Evolutionary conservation across 2,113 vertebrate genomes (phyloP).

Genomic region (Stercorarius parasiticus): DNA sequence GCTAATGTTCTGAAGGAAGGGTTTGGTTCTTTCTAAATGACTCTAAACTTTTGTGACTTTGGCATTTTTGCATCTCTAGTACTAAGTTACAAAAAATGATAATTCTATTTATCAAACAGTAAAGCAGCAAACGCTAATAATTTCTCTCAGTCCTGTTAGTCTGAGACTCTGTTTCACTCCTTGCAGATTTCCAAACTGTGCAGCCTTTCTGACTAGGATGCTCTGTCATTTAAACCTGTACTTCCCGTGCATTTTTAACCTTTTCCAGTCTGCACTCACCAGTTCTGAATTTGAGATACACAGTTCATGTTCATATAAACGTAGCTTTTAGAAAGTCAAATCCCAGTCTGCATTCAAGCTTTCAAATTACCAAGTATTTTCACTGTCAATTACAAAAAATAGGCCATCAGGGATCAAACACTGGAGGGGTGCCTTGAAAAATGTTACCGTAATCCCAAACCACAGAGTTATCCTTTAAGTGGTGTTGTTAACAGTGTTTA

Average conservation of each 20-base stretch:
- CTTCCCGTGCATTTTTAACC: background rate
- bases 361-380: background rate
- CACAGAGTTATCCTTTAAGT: background rate
- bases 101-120: background rate
- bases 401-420: background rate
- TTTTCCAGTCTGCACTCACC: background rate
- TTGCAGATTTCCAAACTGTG: background rate
- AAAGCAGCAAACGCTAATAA: background rate
- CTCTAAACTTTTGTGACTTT: background rate
- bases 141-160: background rate
- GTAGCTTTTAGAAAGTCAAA: background rate
- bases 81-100: background rate
- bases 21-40: background rate
- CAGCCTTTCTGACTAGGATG: background rate
- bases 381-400: background rate
- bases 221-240: background rate
- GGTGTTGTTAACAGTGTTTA: background rate
- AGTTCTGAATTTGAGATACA: background rate
- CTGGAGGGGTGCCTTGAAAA: background rate
- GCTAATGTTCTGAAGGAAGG: background rate
- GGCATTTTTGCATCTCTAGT: background rate
- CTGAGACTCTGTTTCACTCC: background rate
- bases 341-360: background rate
- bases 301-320: background rate
- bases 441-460: background rate